Base-by-base conservation (phyloP, 1,140 invertebrate species). In the Cotesia chilonis region DNA sequence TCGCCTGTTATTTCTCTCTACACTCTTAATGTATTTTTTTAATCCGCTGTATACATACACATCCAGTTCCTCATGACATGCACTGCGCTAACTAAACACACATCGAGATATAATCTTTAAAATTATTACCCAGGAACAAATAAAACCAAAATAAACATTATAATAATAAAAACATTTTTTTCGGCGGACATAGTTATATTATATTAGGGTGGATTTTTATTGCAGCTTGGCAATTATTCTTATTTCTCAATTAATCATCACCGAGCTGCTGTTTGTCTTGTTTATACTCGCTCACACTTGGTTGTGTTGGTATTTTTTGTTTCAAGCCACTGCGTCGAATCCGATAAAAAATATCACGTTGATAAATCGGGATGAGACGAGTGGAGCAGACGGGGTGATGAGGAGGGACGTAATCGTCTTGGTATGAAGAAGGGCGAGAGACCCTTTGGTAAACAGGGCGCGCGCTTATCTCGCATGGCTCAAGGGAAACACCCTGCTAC, bases 321-420 rank as follows among this genome's bases (percentile, higher is more conserved):
- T 66, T 59, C 38, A 35, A 66, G 17, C 60, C 47, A 57, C 60
- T 66, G 47, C 70, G 47, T 57, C 47, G 70, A 71, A 71, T 71
- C 63, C 70, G 60, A 64, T 63, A 71, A 63, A 71, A 71, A 64
- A 71, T 71, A 71, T 71, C 63, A 71, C 70, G 35, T 63, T 38
- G 54, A 55, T 51, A 52, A 66, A 71, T 71, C 70, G 52, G 52
- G 41, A 47, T 47, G 41, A 47, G 41, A 47, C 6, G 41, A 47
- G 41, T 6, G 41, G 6, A 47, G 41, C 10, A 10, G 41, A 47
- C 6, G 6, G 41, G 41, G 41, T 47, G 41, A 10, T 47, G 41
- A 47, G 41, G 41, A 47, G 67, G 35, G 35, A 14, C 36, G 70
- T 71, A 71, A 71, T 71, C 70, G 70, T 71, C 51, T 36, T 54